Base-by-base conservation (phyloP, 2,888 invertebrate genomes). In the Diaperis boleti region DNA sequence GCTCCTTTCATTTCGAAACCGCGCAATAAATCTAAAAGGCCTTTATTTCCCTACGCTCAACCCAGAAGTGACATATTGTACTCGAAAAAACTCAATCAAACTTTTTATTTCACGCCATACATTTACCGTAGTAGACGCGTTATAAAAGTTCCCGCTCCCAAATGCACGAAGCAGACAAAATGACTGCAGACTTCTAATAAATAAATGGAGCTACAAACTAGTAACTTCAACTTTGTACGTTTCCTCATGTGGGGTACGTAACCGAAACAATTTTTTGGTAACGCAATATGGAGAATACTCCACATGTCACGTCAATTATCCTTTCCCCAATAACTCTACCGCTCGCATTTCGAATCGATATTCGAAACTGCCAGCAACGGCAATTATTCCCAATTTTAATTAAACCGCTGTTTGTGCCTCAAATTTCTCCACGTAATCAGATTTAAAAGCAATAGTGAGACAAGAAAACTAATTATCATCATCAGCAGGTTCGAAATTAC, bases 391-490 rank as follows among this genome's bases (percentile, higher is more conserved):
- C 39, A 39, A 39, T 39, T 39, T 39, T 18, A 39, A 39, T 39
- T 39, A 39, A 39, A 13, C 39, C 35, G 35, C 35, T 39, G 39
- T 39, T 39, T 39, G 15, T 18, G 13, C n/a, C 39, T 10, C 14
- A 17, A 39, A 7, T 39, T 39, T 18, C 11, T 13, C 33, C 13
- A 5, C n/a, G 10, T 39, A 39, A 39, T 39, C 39, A 39, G 15
- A 39, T 39, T 39, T 39, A 3, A 39, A 33, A 15, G 15, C 39
- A 39, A 4, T 13, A 37, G 14, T 39, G 7, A 8, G 10, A 20
- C 42, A 42, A 42, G 42, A 42, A 42, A 42, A 42, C 42, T 42
- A 42, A 42, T 42, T 42, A 22, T 20, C 42, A 42, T 39, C 39
- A n/a, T 3, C 33, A 5, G 33, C n/a, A 33, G 1, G n/a, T 41